A percentile compares a stretch with the other conserved stretches of the same genome.
Evolutionary conservation across 2,113 vertebrate genomes (phyloP).

Genomic region (Tetrax tetrax): DNA sequence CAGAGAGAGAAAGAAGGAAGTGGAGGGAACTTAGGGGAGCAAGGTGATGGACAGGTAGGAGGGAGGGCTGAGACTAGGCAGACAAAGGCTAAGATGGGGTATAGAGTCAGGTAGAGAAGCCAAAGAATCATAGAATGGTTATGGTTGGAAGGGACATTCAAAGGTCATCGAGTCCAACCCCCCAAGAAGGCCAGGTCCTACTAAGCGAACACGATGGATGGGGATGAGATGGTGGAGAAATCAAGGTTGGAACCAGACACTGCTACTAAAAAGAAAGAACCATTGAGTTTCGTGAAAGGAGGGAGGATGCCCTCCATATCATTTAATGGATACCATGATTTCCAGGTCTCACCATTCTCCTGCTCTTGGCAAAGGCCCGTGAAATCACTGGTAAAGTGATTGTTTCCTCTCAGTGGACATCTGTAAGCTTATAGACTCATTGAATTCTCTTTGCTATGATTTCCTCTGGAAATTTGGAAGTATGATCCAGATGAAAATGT

Average conservation of each 20-base stretch:
- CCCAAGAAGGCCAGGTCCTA: background rate
- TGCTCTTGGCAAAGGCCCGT: background rate
- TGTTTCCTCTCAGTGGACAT: background rate
- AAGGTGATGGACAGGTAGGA: background rate
- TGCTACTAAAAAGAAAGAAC: background rate
- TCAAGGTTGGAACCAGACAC: background rate
- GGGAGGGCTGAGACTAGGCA: background rate
- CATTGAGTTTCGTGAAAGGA: background rate
- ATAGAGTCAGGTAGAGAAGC: background rate
- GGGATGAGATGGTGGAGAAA: background rate
- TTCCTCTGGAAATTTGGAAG: background rate
- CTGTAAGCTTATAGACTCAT: background rate
- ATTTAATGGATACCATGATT: background rate
- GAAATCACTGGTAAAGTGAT: background rate
- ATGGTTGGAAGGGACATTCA: too few species aligned
- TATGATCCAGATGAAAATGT: background rate
- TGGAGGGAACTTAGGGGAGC: background rate
- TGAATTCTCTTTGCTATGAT: background rate
- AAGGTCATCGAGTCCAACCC: too few species aligned
- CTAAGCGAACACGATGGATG: background rate
- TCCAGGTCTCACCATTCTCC: background rate
- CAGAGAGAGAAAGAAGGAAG: background rate
- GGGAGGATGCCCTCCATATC: background rate
- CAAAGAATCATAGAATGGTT: background rate
- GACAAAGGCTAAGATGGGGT: background rate